Base-by-base conservation (phyloP, 2,113 vertebrate species). In the Tenrec ecaudatus region DNA sequence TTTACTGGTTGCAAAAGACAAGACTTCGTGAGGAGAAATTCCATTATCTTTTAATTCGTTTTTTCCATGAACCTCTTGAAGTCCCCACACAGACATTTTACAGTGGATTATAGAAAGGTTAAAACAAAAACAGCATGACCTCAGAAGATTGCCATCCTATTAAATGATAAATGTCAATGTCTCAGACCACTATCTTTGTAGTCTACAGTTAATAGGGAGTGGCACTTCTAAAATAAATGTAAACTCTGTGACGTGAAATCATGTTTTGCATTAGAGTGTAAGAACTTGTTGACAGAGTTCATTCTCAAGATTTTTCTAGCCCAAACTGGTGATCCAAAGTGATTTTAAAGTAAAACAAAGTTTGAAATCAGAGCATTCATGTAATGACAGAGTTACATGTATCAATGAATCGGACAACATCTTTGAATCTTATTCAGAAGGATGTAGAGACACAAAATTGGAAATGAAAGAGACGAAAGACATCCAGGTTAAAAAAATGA, bases 341-440 rank as follows among this genome's bases (percentile, higher is more conserved):
- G 71, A 90, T 82, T 82, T 78, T 81, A 66, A 83, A 89, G 77
- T 38, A 40, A 92, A 53, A 53, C 47, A 53, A 25, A 85, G 8
- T 29, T 78, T 75, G 83, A 90, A 90, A 80, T 86, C 17, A 76
- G 6, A 85, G 7, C 75, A 6, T 69, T 92, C 16, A 7, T 84
- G 11, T 53, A 53, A 14, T 53, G 12, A 53, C 47, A 53, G 47
- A 5, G 9, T 14, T 12, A 53, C 6, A 53, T 53, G 47, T 53
- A 53, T 53, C 9, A 53, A 7, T 53, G 47, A 53, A 53, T 53
- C 12, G 47, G 23, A 3, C 60, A 60, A 86, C 47, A 0, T 68
- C 76, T 76, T 90, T 29, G 40, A 88, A 47, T 3, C 1, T 85
- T 89, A 79, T 89, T 79, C 76, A 76, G 66, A 68, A 94, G 95